Conservation (phyloP, 1,140 invertebrate genomes). For the Heliconius melpomene region DNA sequence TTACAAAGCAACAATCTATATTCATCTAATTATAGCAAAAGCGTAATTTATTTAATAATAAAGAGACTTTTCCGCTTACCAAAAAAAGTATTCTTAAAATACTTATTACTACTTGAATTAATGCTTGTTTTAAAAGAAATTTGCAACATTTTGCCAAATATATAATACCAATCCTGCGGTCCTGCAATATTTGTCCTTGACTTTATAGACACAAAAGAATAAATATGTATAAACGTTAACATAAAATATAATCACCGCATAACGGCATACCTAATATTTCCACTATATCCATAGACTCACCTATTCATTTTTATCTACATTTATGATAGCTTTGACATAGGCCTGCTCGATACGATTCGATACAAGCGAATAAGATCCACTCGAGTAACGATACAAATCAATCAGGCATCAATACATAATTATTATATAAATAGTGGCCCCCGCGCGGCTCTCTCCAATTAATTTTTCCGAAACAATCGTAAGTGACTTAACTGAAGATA, state of each 20-base stretch:
- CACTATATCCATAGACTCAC: no score
- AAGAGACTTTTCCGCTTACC: conserved; percentile 3
- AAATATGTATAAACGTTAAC: neutral
- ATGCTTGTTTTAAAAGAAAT: conserved; percentile 17
- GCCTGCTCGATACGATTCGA: no score
- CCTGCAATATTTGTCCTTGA: neutral
- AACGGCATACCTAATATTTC: neutral
- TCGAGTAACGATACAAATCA: no score
- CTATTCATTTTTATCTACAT: neutral
- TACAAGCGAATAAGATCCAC: no score
- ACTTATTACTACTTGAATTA: conserved; percentile 13
- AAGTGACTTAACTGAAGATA: no score
- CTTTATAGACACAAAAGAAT: neutral
- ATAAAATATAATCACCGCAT: conserved; percentile 3
- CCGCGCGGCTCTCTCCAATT: no score
- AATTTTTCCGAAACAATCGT: no score
- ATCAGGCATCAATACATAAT: no score
- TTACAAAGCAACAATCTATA: conserved; percentile 15
- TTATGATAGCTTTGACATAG: neutral
- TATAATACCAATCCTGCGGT: neutral
- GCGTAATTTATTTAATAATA: neutral
- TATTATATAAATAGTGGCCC: no score
- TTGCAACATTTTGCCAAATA: conserved; percentile 20
- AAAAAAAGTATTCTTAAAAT: conserved; percentile 23
- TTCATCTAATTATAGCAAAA: neutral